These are phyloP conservation scores for Zosterops lateralis DNA, from an alignment of 2,113 vertebrate species.

Conservation along the genomic window DNA sequence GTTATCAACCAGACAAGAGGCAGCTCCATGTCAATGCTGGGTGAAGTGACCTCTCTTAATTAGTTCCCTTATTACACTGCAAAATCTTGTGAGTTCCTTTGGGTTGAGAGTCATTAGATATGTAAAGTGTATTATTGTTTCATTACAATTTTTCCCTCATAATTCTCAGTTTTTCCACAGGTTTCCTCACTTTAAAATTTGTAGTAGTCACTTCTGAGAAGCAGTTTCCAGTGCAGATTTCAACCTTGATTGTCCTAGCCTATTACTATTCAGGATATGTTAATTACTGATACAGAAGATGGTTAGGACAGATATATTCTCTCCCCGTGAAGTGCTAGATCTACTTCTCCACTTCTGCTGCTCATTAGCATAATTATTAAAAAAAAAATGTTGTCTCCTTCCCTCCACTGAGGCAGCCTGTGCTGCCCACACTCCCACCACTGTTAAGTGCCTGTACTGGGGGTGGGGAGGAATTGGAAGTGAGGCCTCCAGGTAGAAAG, in stretches of 20 bases:
- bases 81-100: neutral
- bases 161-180: neutral
- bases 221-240: neutral
- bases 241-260: neutral
- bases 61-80: neutral
- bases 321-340: neutral
- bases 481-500: fast-evolving
- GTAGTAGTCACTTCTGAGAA: neutral
- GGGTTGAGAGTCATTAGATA: neutral
- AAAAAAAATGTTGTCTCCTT: neutral
- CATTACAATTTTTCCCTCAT: neutral
- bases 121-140: neutral
- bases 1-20: neutral
- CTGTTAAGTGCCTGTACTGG: neutral
- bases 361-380: neutral
- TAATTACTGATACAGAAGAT: neutral
- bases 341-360: neutral
- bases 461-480: neutral
- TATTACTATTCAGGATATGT: neutral
- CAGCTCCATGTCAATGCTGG: neutral
- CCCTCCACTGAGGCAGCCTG: neutral
- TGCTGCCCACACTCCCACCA: fast-evolving
- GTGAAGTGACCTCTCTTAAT: neutral
- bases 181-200: neutral
- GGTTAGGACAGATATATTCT: neutral